Percentiles rank a stretch among this genome's conserved stretches.
These are phyloP conservation scores for Ptilodon capucinus DNA, from an alignment of 2,888 invertebrate species.

Conservation along the genomic window DNA sequence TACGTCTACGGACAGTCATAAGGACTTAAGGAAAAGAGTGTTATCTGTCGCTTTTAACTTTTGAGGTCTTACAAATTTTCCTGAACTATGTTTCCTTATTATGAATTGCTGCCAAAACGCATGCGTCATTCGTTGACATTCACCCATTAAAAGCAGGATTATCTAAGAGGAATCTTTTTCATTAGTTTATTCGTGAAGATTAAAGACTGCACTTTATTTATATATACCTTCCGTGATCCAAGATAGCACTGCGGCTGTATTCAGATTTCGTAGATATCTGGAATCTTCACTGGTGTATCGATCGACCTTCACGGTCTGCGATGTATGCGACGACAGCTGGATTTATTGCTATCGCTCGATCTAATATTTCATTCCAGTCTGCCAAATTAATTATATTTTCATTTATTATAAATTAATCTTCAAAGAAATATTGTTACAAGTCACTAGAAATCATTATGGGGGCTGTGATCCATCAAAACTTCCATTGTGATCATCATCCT, in stretches of 20 bases:
- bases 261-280: conserved; percentile 12
- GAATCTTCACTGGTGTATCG: conserved; percentile 5
- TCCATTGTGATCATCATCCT: not conserved
- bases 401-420: not conserved
- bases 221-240: conserved; percentile 13
- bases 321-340: conserved; percentile 15
- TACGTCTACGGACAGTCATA: no score
- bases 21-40: no score
- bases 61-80: no score
- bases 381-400: conserved; percentile 11
- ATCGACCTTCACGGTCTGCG: conserved; percentile 17
- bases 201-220: conserved; percentile 13
- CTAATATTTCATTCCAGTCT: conserved; percentile 7
- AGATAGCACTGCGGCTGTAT: conserved; percentile 5
- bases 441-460: not conserved
- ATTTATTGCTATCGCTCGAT: conserved; percentile 15
- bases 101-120: conserved; percentile 37
- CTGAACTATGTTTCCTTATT: no score
- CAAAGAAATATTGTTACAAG: not conserved
- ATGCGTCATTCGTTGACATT: conserved; percentile 28
- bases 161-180: conserved; percentile 13
- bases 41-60: no score
- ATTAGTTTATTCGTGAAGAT: conserved; percentile 13
- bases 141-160: conserved; percentile 13
- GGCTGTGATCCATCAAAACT: not conserved